Percentiles rank a stretch among this genome's conserved stretches.
Conservation (phyloP, 2,797 vertebrate species). For the Amblyraja radiata region DNA sequence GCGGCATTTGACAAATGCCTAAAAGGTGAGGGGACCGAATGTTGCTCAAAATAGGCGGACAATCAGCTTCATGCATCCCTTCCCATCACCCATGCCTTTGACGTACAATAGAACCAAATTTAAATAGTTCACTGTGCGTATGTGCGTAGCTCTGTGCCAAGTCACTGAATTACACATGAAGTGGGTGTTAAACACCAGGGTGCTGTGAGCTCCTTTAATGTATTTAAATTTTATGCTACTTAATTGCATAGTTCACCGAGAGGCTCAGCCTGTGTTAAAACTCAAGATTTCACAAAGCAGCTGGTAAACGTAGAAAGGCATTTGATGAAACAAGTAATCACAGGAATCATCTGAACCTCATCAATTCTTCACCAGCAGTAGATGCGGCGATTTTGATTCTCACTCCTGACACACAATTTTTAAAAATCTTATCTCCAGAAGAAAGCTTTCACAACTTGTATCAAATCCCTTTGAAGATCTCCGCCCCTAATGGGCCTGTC, state of each 20-base stretch:
- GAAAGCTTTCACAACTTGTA: not conserved
- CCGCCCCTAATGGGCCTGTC: not conserved
- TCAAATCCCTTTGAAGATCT: not conserved
- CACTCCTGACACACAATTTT: not conserved
- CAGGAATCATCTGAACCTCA: not conserved
- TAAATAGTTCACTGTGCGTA: conserved; percentile 11
- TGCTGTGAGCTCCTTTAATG: conserved; percentile 4
- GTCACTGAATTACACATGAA: not conserved
- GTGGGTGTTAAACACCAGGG: conserved; percentile 25
- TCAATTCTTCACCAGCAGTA: not conserved
- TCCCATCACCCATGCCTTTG: not conserved
- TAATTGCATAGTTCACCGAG: not conserved
- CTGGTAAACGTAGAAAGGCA: not conserved
- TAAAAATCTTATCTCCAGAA: not conserved
- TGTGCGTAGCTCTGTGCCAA: not conserved
- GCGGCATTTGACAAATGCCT: not conserved
- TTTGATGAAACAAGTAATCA: not conserved
- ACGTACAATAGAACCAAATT: not conserved
- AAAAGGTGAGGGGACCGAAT: not conserved
- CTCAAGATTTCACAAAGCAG: conserved; percentile 26
- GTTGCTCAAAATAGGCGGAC: not conserved
- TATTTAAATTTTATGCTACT: conserved; percentile 24
- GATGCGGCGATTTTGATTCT: not conserved
- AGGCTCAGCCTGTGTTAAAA: not conserved
- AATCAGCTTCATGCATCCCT: not conserved